phyloP scores from a whole-genome alignment of 2,797 vertebrate genomes.

The Rhyacichthys aspro region DNA sequence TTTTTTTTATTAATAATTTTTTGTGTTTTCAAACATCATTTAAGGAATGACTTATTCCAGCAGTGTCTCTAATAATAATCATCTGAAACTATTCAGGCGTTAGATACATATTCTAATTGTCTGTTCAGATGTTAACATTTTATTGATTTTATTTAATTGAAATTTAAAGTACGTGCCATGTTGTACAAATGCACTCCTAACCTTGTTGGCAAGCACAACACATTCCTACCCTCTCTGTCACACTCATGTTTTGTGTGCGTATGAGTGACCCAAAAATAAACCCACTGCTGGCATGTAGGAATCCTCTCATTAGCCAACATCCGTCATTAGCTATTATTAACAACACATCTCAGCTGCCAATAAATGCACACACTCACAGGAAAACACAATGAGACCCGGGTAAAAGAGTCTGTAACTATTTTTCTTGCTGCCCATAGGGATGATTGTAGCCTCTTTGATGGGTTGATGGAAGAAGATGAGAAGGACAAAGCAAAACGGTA shows the following conservation, averaged over 20 bases:
- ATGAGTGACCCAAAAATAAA: slow-evolving; percentile 62
- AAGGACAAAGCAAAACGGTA: slow-evolving; percentile 99
- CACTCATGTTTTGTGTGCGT: slow-evolving; percentile 26
- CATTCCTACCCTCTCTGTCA: slow-evolving; percentile 46
- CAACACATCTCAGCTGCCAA: slow-evolving; percentile 39
- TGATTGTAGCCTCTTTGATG: slow-evolving; percentile 98
- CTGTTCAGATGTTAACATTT: slow-evolving; percentile 1
- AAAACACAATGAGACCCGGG: slow-evolving; percentile 6
- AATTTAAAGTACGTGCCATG: slow-evolving; percentile 14
- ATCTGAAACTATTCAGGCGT: slow-evolving; percentile 6
- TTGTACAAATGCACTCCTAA: slow-evolving; percentile 40
- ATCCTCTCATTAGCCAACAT: slow-evolving; percentile 57
- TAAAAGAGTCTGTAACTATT: slow-evolving; percentile 15
- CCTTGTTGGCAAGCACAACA: slow-evolving; percentile 43
- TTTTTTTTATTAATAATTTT: too few species aligned
- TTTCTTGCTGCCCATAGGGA: slow-evolving; percentile 81
- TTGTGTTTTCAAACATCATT: too few species aligned
- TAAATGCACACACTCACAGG: slow-evolving; percentile 8
- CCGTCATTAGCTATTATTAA: slow-evolving; percentile 59
- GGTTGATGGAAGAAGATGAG: slow-evolving; percentile 98
- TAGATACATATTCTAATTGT: background rate
- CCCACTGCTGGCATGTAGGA: slow-evolving; percentile 50
- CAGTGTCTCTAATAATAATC: background rate
- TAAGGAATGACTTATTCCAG: too few species aligned
- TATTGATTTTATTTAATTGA: slow-evolving; percentile 32